phyloP scores from a whole-genome alignment of 2,113 vertebrate species.

The Motacilla alba region DNA sequence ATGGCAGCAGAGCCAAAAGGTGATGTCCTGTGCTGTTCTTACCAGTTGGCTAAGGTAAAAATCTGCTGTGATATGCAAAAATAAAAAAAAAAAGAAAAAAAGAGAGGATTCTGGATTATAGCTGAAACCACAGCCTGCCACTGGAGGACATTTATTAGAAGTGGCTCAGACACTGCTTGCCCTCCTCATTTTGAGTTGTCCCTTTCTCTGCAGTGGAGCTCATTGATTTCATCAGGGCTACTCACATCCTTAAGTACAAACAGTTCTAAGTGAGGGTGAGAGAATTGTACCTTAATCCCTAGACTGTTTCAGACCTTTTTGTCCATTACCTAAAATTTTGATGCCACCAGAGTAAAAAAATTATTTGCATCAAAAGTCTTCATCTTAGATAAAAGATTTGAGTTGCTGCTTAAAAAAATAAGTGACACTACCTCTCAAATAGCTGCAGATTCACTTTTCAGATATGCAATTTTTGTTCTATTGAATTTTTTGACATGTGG shows the following conservation, averaged over 20 bases:
- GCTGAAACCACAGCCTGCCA: not conserved
- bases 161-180: not conserved
- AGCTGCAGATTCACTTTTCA: not conserved
- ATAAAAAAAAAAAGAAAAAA: not conserved
- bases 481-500: constrained; percentile 44
- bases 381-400: not conserved
- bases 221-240: not conserved
- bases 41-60: not conserved
- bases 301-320: not conserved
- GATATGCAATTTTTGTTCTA: not conserved
- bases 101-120: not conserved
- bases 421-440: not conserved
- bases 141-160: not conserved
- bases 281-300: not conserved
- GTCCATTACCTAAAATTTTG: not conserved
- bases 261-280: not conserved
- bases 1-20: not conserved
- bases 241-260: not conserved
- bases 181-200: not conserved
- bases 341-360: not conserved
- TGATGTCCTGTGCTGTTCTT: not conserved
- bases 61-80: not conserved
- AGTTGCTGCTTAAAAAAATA: not conserved
- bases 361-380: not conserved
- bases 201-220: not conserved